Base-by-base conservation (phyloP, 2,888 invertebrate species). In the Patella ulyssiponensis region DNA sequence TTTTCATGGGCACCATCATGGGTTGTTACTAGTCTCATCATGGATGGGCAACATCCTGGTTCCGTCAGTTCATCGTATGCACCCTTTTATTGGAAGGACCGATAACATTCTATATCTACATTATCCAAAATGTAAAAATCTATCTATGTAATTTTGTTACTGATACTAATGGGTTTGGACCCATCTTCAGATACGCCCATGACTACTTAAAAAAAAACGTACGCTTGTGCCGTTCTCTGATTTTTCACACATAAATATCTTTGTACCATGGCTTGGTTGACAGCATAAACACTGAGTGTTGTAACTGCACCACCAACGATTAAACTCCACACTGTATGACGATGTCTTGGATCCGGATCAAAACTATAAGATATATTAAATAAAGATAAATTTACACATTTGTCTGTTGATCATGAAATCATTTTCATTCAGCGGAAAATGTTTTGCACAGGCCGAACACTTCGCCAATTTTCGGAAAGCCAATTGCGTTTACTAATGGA, bases 191-290 rank as follows among this genome's bases (percentile, higher is more conserved):
- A 44, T 44, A 44, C 44, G 44, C 44, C 44, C 9, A 9, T 44
- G 9, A 9, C 44, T 44, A 44, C 5, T 33, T 33, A 72, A 9
- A 72, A 33, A 72, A 9, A 72, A 33, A 77, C 85, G 80, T 79
- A 87, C 88, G 71, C 76, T 70, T 85, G 85, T 11, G 88, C 85
- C 15, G 83, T 81, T 75, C 74, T 74, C 44, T 83, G 74, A 27
- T 82, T 85, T 15, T 80, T 77, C 75, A 88, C 95, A 1, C 97
- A 96, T 81, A 97, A 93, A 91, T 97, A 98, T 91, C 98, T 96
- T 92, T 98, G 98, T 69, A 98, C 95, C 52, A 97, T 96, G 0
- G 97, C 96, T 92, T 98, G 98, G 92, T 98, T 98, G 64, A 96
- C 95, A 90, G 96, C 96, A 92, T 97, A 97, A 94, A 97, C 95